Evolutionary conservation across 2,888 invertebrate species (phyloP).

Genomic region (Sesamia inferens): DNA sequence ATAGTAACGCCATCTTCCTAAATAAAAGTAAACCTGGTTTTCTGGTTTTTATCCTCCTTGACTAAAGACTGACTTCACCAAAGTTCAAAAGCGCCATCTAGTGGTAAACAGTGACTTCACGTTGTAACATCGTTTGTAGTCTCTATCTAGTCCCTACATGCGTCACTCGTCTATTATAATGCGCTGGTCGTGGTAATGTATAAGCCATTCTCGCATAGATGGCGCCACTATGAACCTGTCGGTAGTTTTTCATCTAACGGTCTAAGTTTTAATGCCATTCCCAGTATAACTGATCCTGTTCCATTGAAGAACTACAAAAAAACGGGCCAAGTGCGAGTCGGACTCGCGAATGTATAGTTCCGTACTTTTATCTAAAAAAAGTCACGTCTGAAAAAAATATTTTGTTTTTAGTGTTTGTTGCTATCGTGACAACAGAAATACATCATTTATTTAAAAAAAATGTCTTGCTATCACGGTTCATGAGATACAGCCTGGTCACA

Average conservation of each 20-base stretch:
- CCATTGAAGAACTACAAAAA: background rate
- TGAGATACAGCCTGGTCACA: no score
- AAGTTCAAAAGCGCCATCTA: slow-evolving; percentile 40
- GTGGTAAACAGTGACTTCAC: slow-evolving; percentile 5
- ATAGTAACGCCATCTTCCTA: slow-evolving; percentile 23
- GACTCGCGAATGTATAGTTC: no score
- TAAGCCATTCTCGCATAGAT: slow-evolving; percentile 20
- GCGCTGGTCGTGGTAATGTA: background rate
- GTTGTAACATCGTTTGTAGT: background rate
- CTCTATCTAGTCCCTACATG: background rate
- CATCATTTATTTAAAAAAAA: no score
- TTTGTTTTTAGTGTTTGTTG: no score
- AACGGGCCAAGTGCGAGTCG: no score
- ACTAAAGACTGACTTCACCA: background rate
- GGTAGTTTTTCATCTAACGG: background rate
- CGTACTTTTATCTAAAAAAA: no score
- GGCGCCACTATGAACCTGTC: slow-evolving; percentile 18
- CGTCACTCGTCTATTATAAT: background rate
- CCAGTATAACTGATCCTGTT: background rate
- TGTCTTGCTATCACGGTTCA: no score
- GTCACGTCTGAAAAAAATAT: no score
- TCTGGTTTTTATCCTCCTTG: no score
- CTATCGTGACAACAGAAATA: no score
- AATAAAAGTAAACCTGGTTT: background rate
- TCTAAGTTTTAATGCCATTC: background rate